Percentiles rank a stretch among this genome's conserved stretches.
Evolutionary conservation across 1,140 invertebrate species (phyloP).

Genomic region (Habropoda laboriosa): DNA sequence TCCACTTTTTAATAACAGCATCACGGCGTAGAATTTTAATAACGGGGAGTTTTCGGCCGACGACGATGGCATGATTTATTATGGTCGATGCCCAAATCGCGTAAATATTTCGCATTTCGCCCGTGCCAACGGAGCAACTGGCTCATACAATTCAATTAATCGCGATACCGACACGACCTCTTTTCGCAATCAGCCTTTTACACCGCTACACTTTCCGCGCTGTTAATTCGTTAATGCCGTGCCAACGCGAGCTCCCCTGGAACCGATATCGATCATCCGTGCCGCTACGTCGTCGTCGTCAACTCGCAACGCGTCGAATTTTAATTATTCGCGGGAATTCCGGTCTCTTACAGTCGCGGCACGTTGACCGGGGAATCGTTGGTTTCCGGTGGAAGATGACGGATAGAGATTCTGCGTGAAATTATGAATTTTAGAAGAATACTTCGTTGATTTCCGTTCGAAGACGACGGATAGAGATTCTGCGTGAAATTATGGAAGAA

Average conservation of each 20-base stretch:
- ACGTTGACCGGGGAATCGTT: no score
- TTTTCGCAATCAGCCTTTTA: constrained; percentile 40
- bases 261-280: constrained; percentile 37
- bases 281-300: background rate
- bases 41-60: constrained; percentile 4
- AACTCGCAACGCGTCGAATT: background rate
- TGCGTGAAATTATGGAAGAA: no score
- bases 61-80: constrained; percentile 2
- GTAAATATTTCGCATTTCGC: constrained; percentile 32
- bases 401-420: no score
- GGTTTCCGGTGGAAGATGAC: no score
- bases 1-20: background rate
- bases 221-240: constrained; percentile 45
- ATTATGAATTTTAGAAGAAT: no score
- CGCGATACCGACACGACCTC: constrained; percentile 34
- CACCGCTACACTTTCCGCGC: constrained; percentile 40
- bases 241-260: background rate
- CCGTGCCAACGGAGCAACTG: background rate
- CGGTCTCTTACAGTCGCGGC: background rate
- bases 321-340: background rate
- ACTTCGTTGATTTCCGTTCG: no score
- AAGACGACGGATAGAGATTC: no score
- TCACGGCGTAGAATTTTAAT: constrained; percentile 1
- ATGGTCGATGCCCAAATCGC: background rate
- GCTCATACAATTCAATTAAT: constrained; percentile 42